Base-by-base conservation (phyloP, 2,888 invertebrate species). In the Venusia cambrica region DNA sequence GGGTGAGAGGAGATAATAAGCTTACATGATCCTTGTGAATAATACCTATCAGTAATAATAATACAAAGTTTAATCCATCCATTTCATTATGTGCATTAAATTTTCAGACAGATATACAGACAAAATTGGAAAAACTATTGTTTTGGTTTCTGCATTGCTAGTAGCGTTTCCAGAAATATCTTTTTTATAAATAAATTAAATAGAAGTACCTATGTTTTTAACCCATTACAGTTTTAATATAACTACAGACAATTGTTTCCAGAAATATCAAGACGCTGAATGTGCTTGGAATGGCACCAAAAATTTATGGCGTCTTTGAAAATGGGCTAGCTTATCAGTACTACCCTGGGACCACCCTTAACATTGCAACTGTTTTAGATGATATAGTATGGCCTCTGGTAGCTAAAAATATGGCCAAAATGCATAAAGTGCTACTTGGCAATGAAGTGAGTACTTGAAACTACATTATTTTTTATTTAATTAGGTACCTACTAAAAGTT, bases 301-400 rank as follows among this genome's bases (percentile, higher is more conserved):
- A 92, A 25, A 87, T 99, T 22, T 97, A 95, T 85, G 97, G 95
- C 26, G 92, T 93, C 24, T 99, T 99, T 79, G 89, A 92, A 54
- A 99, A 99, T 89, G 99, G 99, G 5, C 87, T 99, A 49, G 94
- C 94, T 18, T 99, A 98, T 74, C 93, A 96, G 73, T 96, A 91
- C 72, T 90, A 93, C 47, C 93, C 94, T 46, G 99, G 99, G 22
- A 89, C 89, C 39, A 94, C 94, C n/a, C 77, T 96, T 8, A 92
- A 89, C 42, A 76, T 88, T 7, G 88, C 91, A 19, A 90, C 89
- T 44, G 93, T 95, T 3, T 73, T 88, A 30, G 73, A 90, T 46
- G 89, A 90, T 4, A 84, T 89, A 51, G 89, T 96, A 49, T 95
- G 93, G 87, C 87, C 88, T 15, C 76, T 94, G 42, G 91, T 98